phyloP scores from a whole-genome alignment of 1,140 invertebrate species.

The Spodoptera litura region DNA sequence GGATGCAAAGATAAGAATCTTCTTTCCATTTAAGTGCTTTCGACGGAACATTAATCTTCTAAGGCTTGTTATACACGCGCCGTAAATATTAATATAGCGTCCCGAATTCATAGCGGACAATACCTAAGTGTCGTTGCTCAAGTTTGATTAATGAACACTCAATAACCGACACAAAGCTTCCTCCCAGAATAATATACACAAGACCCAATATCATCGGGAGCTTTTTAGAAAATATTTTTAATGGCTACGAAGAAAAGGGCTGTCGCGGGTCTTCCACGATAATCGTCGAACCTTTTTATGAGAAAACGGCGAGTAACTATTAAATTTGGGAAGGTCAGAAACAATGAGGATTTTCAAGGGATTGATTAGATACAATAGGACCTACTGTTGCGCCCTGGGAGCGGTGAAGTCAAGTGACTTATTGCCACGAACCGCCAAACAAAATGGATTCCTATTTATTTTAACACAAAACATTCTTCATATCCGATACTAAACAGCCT shows the following conservation, averaged over 20 bases:
- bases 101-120: conserved; percentile 52
- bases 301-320: conserved; percentile 18
- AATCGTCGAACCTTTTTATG: conserved; percentile 17
- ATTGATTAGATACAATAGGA: background rate
- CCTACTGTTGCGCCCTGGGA: too few relatives aligned
- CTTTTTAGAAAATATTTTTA: conserved; percentile 12
- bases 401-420: too few relatives aligned
- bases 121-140: conserved; percentile 55
- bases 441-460: too few relatives aligned
- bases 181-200: conserved; percentile 43
- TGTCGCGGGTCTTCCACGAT: conserved; percentile 23
- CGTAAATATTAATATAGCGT: conserved; percentile 55
- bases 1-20: conserved; percentile 24
- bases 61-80: conserved; percentile 45
- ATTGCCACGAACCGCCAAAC: too few relatives aligned
- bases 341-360: background rate
- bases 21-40: conserved; percentile 36
- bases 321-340: conserved; percentile 6
- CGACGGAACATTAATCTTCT: conserved; percentile 54
- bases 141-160: conserved; percentile 62
- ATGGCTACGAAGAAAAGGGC: conserved; percentile 6
- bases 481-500: too few relatives aligned
- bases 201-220: conserved; percentile 10
- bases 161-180: conserved; percentile 53
- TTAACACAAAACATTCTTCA: too few relatives aligned